phyloP scores from a whole-genome alignment of 2,888 invertebrate genomes.

The Catocala nupta region DNA sequence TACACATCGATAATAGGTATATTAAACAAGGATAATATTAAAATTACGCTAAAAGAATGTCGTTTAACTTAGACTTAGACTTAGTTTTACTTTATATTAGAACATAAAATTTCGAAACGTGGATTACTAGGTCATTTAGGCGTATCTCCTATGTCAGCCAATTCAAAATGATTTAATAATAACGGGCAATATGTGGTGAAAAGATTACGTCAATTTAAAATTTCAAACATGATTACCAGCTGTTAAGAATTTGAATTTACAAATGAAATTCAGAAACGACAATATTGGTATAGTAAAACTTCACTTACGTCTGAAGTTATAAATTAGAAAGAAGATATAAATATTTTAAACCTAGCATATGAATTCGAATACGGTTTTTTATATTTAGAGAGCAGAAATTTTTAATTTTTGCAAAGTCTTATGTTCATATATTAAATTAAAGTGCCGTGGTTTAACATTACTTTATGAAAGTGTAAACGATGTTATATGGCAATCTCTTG shows the following conservation, averaged over 20 bases:
- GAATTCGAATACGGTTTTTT: not conserved
- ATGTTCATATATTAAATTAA: not conserved
- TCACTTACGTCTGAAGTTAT: no score
- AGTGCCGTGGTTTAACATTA: slow-evolving; percentile 2
- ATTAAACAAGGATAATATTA: no score
- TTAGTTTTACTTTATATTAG: no score
- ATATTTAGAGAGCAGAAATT: slow-evolving; percentile 3
- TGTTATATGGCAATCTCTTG: slow-evolving; percentile 21
- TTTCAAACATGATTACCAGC: slow-evolving; percentile 3
- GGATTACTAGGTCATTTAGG: slow-evolving; percentile 17
- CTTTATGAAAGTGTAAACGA: slow-evolving; percentile 34
- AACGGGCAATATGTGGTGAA: slow-evolving; percentile 38
- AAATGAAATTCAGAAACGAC: no score
- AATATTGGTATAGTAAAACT: no score
- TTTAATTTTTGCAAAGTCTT: not conserved
- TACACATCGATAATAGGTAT: no score
- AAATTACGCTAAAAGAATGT: not conserved
- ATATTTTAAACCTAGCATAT: no score
- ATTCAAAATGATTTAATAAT: slow-evolving; percentile 25
- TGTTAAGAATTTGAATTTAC: not conserved
- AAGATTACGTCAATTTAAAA: slow-evolving; percentile 24
- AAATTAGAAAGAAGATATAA: no score
- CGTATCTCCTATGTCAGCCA: slow-evolving; percentile 26
- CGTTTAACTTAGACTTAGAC: no score
- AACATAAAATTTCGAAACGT: slow-evolving; percentile 7